Evolutionary conservation across 2,888 invertebrate genomes (phyloP), one percentile per base, ranked within the genome.

Genomic region (Patella caerulea): DNA sequence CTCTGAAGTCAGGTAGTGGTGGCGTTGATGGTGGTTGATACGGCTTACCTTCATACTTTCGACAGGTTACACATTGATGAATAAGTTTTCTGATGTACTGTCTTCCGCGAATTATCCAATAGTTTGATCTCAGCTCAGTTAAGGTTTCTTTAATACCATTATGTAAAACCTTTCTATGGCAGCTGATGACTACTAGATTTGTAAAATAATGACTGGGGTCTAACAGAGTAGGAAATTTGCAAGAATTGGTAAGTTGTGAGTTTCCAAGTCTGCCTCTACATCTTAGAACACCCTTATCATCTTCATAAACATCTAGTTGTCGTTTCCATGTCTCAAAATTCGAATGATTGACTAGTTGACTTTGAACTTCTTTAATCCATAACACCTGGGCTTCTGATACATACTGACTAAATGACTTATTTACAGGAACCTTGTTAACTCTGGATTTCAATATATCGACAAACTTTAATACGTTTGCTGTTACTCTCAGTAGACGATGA

Each of bases 11-110:
- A 19, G 75, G 71, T 70, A 75, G 52, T 24, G 65, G 65, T 65
- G 75, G 75, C 12, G 75, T 15, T 17, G 17, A 12, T 14, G 69
- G 75, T n/a, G 17, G n/a, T 12, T 19, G 75, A 70, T 75, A 75
- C 12, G n/a, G 75, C 11, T 69, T 17, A 12, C 75, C 75, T 34
- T 24, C 17, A n/a, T 71, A 17, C n/a, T 24, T 72, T 14, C 34
- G 71, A 52, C 75, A 75, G 12, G 17, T 70, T 9, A 70, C 19
- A 52, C 75, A 75, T 15, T 59, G 24, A 17, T 54, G 56, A 14
- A 75, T 17, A 9, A 75, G 11, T 34, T 29, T 70, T 52, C 59
- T 70, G 55, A 70, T 45, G 17, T 17, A 17, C 19, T 54, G 24
- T 9, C 75, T 4, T 34, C 55, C 19, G 17, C 56, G 59, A 15